These are phyloP conservation scores for Biston betularia DNA, from an alignment of 2,888 invertebrate genomes.

Conservation along the genomic window DNA sequence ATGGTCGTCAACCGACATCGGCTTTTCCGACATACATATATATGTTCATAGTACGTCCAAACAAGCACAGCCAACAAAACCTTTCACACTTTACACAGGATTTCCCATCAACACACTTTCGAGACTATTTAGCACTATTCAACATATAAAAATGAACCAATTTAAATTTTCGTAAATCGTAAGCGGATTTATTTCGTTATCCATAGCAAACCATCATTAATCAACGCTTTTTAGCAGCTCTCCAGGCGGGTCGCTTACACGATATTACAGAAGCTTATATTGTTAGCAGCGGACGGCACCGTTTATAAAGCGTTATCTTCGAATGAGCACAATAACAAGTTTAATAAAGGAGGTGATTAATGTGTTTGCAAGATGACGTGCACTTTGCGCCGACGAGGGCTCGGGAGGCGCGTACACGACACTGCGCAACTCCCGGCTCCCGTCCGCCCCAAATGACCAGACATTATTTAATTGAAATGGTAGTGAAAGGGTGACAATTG, in stretches of 20 bases:
- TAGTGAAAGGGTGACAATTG: constrained; percentile 86
- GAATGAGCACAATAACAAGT: constrained; percentile 85
- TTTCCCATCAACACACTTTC: constrained; percentile 16
- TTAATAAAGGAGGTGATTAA: constrained; percentile 85
- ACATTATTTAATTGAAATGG: constrained; percentile 86
- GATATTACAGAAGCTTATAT: constrained; percentile 84
- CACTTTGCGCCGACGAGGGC: constrained; percentile 70
- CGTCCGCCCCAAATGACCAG: constrained; percentile 84
- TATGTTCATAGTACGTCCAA: background rate
- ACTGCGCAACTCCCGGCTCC: constrained; percentile 50
- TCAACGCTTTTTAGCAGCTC: constrained; percentile 72
- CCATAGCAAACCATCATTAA: constrained; percentile 64
- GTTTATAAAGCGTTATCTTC: constrained; percentile 85
- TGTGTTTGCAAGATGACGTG: constrained; percentile 84
- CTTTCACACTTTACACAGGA: constrained; percentile 10
- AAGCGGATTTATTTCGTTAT: constrained; percentile 52
- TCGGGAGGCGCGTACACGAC: constrained; percentile 75
- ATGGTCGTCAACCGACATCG: constrained; percentile 13
- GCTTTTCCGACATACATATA: constrained; percentile 16
- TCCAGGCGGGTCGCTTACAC: constrained; percentile 74
- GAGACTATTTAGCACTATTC: constrained; percentile 21
- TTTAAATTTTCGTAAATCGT: constrained; percentile 42
- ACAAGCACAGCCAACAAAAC: constrained; percentile 11
- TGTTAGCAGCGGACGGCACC: constrained; percentile 82
- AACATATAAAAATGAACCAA: constrained; percentile 20